A percentile compares a stretch with the other conserved stretches of the same genome.
phyloP scores from a whole-genome alignment of 2,113 vertebrate genomes.

The Lutjanus erythropterus region DNA sequence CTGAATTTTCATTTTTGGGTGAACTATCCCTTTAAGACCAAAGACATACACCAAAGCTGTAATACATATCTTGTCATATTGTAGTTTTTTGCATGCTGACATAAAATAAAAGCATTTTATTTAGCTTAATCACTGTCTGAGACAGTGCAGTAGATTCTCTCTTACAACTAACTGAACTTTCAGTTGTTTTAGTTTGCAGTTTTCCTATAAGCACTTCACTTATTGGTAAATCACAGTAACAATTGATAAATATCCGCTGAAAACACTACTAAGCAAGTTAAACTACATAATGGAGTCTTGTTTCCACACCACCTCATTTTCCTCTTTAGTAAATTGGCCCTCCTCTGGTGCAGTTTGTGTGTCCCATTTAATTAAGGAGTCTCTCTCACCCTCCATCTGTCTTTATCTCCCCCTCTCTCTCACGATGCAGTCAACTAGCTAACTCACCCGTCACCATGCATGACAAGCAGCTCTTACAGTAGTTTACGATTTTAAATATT shows the following conservation, averaged over 20 bases:
- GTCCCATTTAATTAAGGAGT: constrained; percentile 15
- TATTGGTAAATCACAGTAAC: background rate
- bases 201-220: background rate
- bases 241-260: background rate
- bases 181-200: background rate
- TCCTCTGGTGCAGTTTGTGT: constrained; percentile 20
- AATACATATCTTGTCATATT: too few relatives aligned
- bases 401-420: background rate
- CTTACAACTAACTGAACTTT: background rate
- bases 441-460: background rate
- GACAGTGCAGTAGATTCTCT: background rate
- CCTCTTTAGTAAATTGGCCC: constrained; percentile 13
- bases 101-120: too few relatives aligned
- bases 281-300: background rate
- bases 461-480: background rate
- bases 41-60: too few relatives aligned
- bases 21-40: too few relatives aligned
- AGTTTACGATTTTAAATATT: too few relatives aligned
- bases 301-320: constrained; percentile 15
- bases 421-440: background rate
- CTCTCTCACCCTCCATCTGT: constrained; percentile 1
- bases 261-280: background rate
- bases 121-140: too few relatives aligned
- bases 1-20: too few relatives aligned
- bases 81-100: too few relatives aligned